Percentiles rank a stretch among this genome's conserved stretches.
Conservation (phyloP, 1,140 invertebrate species). For the Cepaea nemoralis region DNA sequence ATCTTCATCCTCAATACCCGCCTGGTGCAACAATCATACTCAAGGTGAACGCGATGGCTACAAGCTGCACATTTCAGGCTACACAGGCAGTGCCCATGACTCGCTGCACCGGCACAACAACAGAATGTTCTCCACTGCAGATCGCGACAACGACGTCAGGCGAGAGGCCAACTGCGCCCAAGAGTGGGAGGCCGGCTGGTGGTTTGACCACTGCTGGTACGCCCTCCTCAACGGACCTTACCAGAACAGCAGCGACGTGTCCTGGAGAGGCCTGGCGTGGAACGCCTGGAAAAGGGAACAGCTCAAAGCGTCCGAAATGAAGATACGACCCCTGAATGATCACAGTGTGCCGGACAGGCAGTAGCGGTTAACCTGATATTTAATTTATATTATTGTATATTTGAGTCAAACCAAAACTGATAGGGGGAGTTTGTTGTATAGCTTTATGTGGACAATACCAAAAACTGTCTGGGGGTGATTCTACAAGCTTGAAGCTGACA, state of each 20-base stretch:
- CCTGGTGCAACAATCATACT: background rate
- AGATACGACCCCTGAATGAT: conserved; percentile 75
- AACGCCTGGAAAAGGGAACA: conserved; percentile 89
- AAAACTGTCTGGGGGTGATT: too few relatives aligned
- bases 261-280: conserved; percentile 85
- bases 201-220: conserved; percentile 86
- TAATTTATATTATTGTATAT: too few relatives aligned
- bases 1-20: too few relatives aligned
- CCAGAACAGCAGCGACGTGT: conserved; percentile 80
- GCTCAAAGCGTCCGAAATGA: conserved; percentile 85
- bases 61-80: conserved; percentile 77
- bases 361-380: too few relatives aligned
- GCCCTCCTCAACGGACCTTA: conserved; percentile 93
- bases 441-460: too few relatives aligned
- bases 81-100: conserved; percentile 73
- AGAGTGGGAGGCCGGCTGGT: conserved; percentile 74
- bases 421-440: too few relatives aligned
- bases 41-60: conserved; percentile 78
- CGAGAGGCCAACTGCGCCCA: conserved; percentile 79
- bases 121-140: conserved; percentile 80
- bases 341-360: background rate
- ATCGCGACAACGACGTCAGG: conserved; percentile 81
- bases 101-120: conserved; percentile 81
- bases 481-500: too few relatives aligned
- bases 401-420: too few relatives aligned